Evolutionary conservation across 1,140 invertebrate species (phyloP), one percentile per base, ranked within the genome.

Genomic region (Drosophila parabipectinata): DNA sequence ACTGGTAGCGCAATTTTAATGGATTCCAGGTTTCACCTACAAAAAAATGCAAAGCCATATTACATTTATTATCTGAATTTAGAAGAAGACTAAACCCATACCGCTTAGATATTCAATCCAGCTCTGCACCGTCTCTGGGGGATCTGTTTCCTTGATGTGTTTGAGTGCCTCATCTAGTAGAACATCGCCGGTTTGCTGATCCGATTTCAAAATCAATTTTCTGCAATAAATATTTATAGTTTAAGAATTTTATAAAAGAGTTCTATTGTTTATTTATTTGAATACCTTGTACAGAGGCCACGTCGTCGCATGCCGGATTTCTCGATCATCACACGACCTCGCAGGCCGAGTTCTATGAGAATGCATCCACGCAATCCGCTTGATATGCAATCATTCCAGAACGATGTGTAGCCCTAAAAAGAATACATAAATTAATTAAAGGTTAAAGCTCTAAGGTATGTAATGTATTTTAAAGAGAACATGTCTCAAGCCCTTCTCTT

Each of bases 311-410:
- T 98, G 39, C 98, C 98, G 90, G 97, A 96, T 91, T 97, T 97
- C 93, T 99, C 99, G 67, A 99, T 93, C 93, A 99, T 98, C 58
- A 99, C 95, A 72, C 98, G 95, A 21, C 98, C 98, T 82, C 98
- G 94, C 50, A 99, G 93, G 7, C 97, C 97, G 61, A 99, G 93
- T 93, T 99, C 99, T 76, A 99, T 98, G 63, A 99, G 93, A 91
- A 99, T 99, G 93, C 98, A 99, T 63, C 99, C 99, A 90, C 99
- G 94, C 51, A 99, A 93, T 15, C 99, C 99, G 81, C 98, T 98
- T 77, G 98, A 99, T 94, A 99, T 99, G 93, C 98, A 99, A 93
- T 99, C 99, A 93, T 99, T 99, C 99, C 99, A 99, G 93, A 99
- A 99, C 41, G 99, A 99, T 90, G 99, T 99, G 93, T 99, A 99